Evolutionary conservation across 2,888 invertebrate species (phyloP), one percentile per base, ranked within the genome.

Genomic region (Troides aeacus): DNA sequence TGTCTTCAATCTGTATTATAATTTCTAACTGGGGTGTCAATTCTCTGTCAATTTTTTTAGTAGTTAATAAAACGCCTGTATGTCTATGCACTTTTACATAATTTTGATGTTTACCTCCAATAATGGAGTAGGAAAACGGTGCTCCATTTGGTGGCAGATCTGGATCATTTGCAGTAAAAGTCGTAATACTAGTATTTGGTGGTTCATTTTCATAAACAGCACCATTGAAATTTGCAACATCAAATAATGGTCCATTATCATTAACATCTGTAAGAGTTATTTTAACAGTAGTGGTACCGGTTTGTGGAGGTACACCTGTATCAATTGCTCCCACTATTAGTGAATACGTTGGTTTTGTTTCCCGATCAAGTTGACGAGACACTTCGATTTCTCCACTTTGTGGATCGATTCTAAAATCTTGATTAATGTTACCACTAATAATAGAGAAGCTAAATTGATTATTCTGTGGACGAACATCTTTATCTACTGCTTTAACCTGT

Each of bases 371-470:
- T 36, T 91, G 86, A 12, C 94, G 93, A 0, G 96, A 94, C 0
- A 97, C 96, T 88, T 96, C 96, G 65, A 98, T 95, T 78, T 96
- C 95, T 0, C 98, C 98, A 24, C 94, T 94, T 81, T 97, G 96
- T 0, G 97, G 96, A 89, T 98, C 97, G 39, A 98, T 95, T 84
- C 97, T 97, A 82, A 98, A 98, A 15, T 96, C 94, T 85, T 97
- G 96, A 66, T 96, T 96, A 0, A 93, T 88, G 79, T 97, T 97
- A 1, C 97, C 98, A 60, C 95, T 95, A 66, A 97, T 95, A 61
- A 98, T 97, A 0, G 97, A 97, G 80, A 97, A 98, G 70, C 96
- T 96, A 78, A 98, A 98, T 80, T 97, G 97, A 85, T 98, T 98
- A 81, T 98, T 98, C 81, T 97, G 97, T 18, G 97, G 95, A 0